A percentile compares a stretch with the other conserved stretches of the same genome.
Conservation (phyloP, 1,140 invertebrate species). For the Trachelipus rathkii region DNA sequence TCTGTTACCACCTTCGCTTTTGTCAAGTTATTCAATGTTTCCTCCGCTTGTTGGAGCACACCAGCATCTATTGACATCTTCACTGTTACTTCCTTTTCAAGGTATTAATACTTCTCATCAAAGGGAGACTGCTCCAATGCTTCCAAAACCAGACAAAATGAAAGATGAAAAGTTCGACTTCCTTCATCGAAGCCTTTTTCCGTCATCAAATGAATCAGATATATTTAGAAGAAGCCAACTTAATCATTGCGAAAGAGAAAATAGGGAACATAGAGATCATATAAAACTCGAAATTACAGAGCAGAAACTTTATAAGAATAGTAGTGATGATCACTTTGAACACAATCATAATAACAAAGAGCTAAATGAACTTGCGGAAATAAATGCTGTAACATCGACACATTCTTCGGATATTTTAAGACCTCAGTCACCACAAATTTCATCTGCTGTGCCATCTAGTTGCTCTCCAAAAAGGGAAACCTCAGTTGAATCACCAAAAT, state of each 20-base stretch:
- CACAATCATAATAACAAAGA: background rate
- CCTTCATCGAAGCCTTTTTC: background rate
- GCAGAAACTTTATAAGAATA: background rate
- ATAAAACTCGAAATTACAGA: background rate
- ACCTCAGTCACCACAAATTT: background rate
- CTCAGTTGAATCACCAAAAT: background rate
- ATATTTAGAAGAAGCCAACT: background rate
- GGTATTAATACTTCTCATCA: conserved; percentile 1
- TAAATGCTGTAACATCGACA: background rate
- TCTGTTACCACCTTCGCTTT: conserved; percentile 38
- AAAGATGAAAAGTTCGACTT: background rate
- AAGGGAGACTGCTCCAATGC: background rate
- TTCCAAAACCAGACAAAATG: background rate
- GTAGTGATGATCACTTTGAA: too few species aligned
- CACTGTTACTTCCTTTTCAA: conserved; percentile 39
- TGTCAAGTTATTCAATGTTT: conserved; percentile 39
- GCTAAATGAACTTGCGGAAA: background rate
- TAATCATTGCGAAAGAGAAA: background rate
- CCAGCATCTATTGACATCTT: conserved; percentile 39
- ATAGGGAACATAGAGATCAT: background rate
- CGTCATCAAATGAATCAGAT: background rate
- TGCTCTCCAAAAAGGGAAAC: background rate
- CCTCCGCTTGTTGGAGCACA: conserved; percentile 37
- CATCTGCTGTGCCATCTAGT: background rate
- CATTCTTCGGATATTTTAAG: background rate